These are phyloP conservation scores for Pedionomus torquatus DNA, from an alignment of 2,113 vertebrate genomes.

Conservation along the genomic window DNA sequence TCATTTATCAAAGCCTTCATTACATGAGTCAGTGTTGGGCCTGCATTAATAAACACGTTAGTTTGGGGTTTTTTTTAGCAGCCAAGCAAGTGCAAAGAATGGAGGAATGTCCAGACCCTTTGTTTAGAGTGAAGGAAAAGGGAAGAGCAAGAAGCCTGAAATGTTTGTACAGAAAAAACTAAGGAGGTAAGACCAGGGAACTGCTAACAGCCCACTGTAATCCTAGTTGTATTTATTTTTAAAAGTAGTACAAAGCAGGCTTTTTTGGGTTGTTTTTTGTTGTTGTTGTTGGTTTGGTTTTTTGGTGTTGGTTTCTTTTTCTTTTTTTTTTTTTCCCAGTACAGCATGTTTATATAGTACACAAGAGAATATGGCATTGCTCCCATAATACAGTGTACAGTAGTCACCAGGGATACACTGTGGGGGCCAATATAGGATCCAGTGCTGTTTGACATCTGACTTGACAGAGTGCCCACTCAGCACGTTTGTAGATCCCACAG, in stretches of 20 bases:
- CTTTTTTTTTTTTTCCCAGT: background rate
- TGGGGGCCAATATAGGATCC: fast-evolving
- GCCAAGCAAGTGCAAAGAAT: background rate
- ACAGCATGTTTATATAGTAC: background rate
- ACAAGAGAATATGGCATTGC: background rate
- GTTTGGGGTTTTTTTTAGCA: background rate
- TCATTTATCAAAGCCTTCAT: background rate
- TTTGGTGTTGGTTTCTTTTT: no score
- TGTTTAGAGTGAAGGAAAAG: background rate
- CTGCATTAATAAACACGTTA: background rate
- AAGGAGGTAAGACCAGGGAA: background rate
- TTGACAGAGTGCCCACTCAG: background rate
- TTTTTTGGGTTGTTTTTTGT: no score
- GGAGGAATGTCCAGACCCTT: background rate
- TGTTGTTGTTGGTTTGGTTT: no score
- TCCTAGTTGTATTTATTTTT: background rate
- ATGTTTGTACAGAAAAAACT: background rate
- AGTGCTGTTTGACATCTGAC: background rate
- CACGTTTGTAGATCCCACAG: background rate
- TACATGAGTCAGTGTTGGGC: background rate
- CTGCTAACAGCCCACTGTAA: background rate
- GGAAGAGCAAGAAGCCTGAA: background rate
- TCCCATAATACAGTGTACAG: background rate
- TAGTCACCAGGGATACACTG: background rate
- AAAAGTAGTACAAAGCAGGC: background rate